phyloP scores from a whole-genome alignment of 2,797 vertebrate genomes.

The Oreonectes daqikongensis region DNA sequence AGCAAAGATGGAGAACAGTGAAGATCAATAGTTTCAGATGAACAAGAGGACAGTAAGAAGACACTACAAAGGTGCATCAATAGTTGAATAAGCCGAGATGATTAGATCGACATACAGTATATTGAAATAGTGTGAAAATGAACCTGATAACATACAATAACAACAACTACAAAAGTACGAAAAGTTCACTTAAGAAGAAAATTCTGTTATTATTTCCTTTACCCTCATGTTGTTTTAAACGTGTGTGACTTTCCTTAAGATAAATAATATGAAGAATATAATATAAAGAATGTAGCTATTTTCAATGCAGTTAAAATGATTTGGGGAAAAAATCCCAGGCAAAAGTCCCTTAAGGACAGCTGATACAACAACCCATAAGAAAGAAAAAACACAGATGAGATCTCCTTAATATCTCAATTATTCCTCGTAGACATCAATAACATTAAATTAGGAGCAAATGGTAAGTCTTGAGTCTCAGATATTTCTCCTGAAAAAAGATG shows the following conservation, averaged over 20 bases:
- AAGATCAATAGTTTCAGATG: conserved; percentile 24
- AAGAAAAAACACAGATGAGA: no score
- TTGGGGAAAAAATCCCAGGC: no score
- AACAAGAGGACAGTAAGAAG: conserved; percentile 14
- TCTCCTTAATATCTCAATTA: no score
- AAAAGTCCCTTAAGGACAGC: not conserved
- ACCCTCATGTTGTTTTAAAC: not conserved
- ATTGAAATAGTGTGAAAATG: not conserved
- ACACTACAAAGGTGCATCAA: conserved; percentile 14
- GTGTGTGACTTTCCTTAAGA: not conserved
- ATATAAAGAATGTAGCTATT: not conserved
- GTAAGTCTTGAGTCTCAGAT: no score
- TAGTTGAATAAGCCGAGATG: conserved; percentile 2
- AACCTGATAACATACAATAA: not conserved
- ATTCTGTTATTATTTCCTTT: not conserved
- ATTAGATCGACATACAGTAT: conserved; percentile 31
- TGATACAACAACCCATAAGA: not conserved
- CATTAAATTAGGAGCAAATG: no score
- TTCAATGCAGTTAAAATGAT: not conserved
- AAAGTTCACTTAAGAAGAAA: not conserved
- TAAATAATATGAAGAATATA: no score
- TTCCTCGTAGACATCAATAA: no score
- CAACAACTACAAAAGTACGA: not conserved
- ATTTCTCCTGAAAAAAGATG: no score
- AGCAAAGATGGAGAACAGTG: not conserved